Base-by-base conservation (phyloP, 2,113 vertebrate genomes). In the Tragelaphus scriptus region DNA sequence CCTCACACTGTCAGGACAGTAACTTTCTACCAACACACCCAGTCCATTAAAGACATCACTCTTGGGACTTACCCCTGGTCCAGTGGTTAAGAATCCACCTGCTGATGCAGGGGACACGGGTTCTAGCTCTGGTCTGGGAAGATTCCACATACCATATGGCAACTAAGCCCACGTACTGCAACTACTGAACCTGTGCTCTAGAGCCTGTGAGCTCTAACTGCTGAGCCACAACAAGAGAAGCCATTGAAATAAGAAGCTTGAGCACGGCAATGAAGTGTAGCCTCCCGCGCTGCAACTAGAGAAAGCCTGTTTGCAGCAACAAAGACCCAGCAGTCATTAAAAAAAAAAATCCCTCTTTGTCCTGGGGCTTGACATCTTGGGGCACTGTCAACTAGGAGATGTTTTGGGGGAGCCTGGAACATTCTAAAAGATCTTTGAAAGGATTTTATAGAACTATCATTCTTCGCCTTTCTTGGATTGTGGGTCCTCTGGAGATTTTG, bases 391-490 rank as follows among this genome's bases (percentile, higher is more conserved):
- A 7, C 21, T 90, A 16, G 28, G 51, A 75, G 23, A 8, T 71
- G 7, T 17, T 96, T 96, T 75, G 28, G 40, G n/a, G 63, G 79
- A 85, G 32, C 5, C 55, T 91, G 75, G 32, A 4, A 85, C 63
- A 85, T 81, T 90, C 85, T 87, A 81, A 88, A 68, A 19, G 55
- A 26, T 51, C 71, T 93, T 85, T 77, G 85, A 94, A 96, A 95
- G 25, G 51, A 91, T 81, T 96, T 36, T 28, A 21, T 88, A 16
- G 47, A 85, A 61, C 19, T 25, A 61, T 75, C 40, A 77, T 88
- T 97, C 12, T 44, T 94, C 9, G 32, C 8, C 9, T 93, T 58
- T 61, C 32, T 89, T 93, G 51, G 25, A 26, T 75, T 59, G 77
- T 85, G 91, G 21, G 11, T 82, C 17, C 86, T 94, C 53, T 47